Evolutionary conservation across 2,797 vertebrate species (phyloP).

Genomic region (Pangasius sanitwongsei): DNA sequence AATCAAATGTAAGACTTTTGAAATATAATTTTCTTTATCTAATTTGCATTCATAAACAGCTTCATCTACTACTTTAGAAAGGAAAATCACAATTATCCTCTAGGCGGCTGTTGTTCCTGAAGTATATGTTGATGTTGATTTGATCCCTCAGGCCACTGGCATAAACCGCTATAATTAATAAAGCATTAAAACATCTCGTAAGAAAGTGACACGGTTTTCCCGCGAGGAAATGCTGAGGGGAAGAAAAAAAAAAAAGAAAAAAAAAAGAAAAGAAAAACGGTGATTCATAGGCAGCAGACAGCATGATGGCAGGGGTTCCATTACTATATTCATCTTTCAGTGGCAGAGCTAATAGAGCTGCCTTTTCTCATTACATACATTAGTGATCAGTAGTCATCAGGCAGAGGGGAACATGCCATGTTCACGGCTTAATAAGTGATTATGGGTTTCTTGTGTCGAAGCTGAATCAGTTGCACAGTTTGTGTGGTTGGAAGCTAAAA

Average conservation of each 20-base stretch:
- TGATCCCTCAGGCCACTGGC: not conserved
- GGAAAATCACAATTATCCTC: too few relatives aligned
- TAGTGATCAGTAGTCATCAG: constrained; percentile 12
- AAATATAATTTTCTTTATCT: not conserved
- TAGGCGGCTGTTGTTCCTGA: not conserved
- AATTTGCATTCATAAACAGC: not conserved
- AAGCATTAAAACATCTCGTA: not conserved
- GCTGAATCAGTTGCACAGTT: not conserved
- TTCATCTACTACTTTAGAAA: not conserved
- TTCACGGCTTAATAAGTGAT: constrained; percentile 12
- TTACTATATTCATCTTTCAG: constrained; percentile 18
- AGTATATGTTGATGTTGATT: not conserved
- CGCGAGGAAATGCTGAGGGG: not conserved
- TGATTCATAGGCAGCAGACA: constrained; percentile 19
- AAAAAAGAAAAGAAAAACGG: too few relatives aligned
- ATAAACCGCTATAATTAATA: constrained; percentile 8
- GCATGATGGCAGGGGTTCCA: not conserved
- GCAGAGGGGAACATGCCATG: not conserved
- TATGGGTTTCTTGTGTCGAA: not conserved
- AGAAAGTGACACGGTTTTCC: constrained; percentile 1
- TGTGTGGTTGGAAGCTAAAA: not conserved
- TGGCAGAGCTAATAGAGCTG: constrained; percentile 28
- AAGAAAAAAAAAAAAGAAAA: not conserved
- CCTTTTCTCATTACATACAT: constrained; percentile 37
- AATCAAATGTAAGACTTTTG: not conserved